Evolutionary conservation across 2,888 invertebrate species (phyloP), one percentile per base, ranked within the genome.

Genomic region (Pyrgus malvae): DNA sequence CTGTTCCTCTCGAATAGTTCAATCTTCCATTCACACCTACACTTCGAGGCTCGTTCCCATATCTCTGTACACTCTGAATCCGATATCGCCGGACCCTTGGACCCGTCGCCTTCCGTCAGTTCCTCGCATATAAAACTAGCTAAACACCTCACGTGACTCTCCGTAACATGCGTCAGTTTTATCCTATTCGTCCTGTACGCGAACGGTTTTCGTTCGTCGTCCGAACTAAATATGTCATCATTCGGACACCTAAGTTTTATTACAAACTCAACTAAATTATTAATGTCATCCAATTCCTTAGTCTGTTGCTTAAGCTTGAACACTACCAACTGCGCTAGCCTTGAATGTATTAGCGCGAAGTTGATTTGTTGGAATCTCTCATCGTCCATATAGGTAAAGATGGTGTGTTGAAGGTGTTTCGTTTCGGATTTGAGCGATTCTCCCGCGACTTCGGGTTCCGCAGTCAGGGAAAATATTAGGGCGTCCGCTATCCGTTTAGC

Each of bases 321-420:
- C 1, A 92, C 91, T 0, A 94, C 92, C 14, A 94, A 74, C 61
- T 92, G 91, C 0, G 93, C 93, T 49, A 95, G 79, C 37, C 95
- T 83, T 0, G 93, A 92, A 70, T 95, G 95, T 31, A 93, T 91
- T 56, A 93, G 78, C 8, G 91, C 89, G 67, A 95, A 94, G 70
- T 94, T 90, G 0, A 93, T 92, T 11, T 90, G 86, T 3, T 89
- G 76, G 72, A 94, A 95, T 58, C 94, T 79, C 16, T 87, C 82
- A 71, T 95, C 95, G 59, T 93, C 92, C 91, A 93, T 93, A 71
- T 94, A 95, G 31, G 93, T 93, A 48, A 84, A 90, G 38, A 94
- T 93, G 2, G 95, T 91, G 60, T 93, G 91, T 71, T 94, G 93
- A 33, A 95, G 79, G 72, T 94, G 93, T 74, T 93, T 93, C 0